Evolutionary conservation across 2,113 vertebrate genomes (phyloP).

Genomic region (Zonotrichia leucophrys): DNA sequence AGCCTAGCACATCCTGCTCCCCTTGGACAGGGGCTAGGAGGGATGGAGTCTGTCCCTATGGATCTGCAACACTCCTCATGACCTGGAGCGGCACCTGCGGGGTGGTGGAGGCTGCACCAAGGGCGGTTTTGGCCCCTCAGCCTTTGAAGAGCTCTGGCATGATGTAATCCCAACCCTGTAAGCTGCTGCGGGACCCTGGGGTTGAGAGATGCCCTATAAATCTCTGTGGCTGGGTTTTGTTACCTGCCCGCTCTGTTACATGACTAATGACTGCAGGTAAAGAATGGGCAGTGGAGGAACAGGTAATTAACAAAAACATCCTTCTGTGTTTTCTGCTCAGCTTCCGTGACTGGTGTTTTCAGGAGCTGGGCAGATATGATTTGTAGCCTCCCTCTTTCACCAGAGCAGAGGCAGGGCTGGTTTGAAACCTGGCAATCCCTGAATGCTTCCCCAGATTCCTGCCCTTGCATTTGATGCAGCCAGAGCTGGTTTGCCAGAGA

Average conservation of each 20-base stretch:
- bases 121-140: neutral
- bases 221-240: neutral
- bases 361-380: slow-evolving; percentile 19
- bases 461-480: neutral
- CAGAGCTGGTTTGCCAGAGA: slow-evolving; percentile 15
- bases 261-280: slow-evolving; percentile 58
- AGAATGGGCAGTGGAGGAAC: slow-evolving; percentile 31
- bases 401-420: neutral
- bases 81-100: neutral
- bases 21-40: accelerated
- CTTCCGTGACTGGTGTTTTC: slow-evolving; percentile 27
- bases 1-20: accelerated
- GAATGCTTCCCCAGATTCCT: neutral
- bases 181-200: neutral
- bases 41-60: neutral
- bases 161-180: slow-evolving; percentile 28
- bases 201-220: slow-evolving; percentile 48
- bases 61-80: neutral
- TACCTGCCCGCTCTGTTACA: slow-evolving; percentile 27
- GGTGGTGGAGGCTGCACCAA: neutral
- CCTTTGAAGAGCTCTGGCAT: slow-evolving; percentile 43
- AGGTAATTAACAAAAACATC: slow-evolving; percentile 62
- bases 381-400: slow-evolving; percentile 25
- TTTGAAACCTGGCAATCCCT: slow-evolving; percentile 7
- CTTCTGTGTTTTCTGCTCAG: slow-evolving; percentile 60